Conservation (phyloP, 2,888 invertebrate species). For the Rhaphigaster nebulosa region DNA sequence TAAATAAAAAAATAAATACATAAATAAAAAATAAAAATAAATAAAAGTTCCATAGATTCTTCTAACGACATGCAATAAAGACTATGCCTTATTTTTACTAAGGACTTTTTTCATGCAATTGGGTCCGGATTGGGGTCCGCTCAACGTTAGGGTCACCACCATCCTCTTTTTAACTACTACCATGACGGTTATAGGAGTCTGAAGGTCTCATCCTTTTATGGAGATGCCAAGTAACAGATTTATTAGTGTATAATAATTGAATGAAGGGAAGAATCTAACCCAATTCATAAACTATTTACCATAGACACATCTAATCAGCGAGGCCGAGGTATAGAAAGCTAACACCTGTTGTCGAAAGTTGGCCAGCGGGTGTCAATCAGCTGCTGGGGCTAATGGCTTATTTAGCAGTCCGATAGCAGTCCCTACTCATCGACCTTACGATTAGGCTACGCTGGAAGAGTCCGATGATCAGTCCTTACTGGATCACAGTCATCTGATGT, state of each 20-base stretch:
- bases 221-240: too few relatives aligned
- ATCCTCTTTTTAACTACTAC: too few relatives aligned
- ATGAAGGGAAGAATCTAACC: neutral
- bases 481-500: neutral
- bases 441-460: neutral
- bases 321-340: neutral
- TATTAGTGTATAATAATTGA: neutral
- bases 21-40: too few relatives aligned
- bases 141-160: too few relatives aligned
- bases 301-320: neutral
- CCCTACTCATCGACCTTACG: neutral
- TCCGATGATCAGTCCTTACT: neutral
- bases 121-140: too few relatives aligned
- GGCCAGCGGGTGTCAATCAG: conserved; percentile 6
- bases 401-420: neutral
- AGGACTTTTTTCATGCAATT: too few relatives aligned
- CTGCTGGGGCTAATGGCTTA: neutral
- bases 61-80: too few relatives aligned
- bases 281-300: neutral
- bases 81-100: too few relatives aligned
- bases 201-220: too few relatives aligned
- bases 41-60: too few relatives aligned
- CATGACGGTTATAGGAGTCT: too few relatives aligned
- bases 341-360: conserved; percentile 26
- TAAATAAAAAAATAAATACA: too few relatives aligned